Base-by-base conservation (phyloP, 2,888 invertebrate genomes). In the Subacronicta megacephala region DNA sequence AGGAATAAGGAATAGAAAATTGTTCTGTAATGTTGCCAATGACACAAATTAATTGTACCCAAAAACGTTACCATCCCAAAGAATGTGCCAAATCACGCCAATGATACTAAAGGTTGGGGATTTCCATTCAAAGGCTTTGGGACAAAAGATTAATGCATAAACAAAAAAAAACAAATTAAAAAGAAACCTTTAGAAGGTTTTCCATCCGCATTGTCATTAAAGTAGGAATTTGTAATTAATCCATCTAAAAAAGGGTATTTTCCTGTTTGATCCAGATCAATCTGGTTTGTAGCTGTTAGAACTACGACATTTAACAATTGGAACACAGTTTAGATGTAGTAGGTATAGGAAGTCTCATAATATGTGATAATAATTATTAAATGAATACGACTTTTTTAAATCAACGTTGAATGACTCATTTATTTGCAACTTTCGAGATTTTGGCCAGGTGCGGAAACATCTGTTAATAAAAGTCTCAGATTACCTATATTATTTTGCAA, bases 221-320 rank as follows among this genome's bases (percentile, higher is more conserved):
- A 75, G 50, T 45, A 59, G 68, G 72, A 76, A 78, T 79, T 71
- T 59, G 74, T 80, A 81, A 83, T 82, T 80, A 82, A 82, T 78
- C 73, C 62, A 57, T 74, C 70, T 74, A 67, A 57, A 72, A 75
- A 72, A 68, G 62, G 70, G 65, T 68, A 70, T 73, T 73, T 75
- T 78, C 71, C 69, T 56, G 67, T 73, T 72, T 53, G 58, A 56
- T 59, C 61, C 56, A 52, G 62, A 70, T 66, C 41, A 62, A 75
- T 67, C 72, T 45, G 50, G 64, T 55, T 56, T 59, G 62, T 36
- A 40, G 54, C 43, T n/a, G 43, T 62, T 70, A 38, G n/a, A 45
- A 33, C 44, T 31, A n/a, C n/a, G n/a, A n/a, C n/a, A n/a, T n/a
- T n/a, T n/a, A n/a, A n/a, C n/a, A n/a, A n/a, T n/a, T n/a, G n/a